Evolutionary conservation across 30 jellyfish, hydroid and myxozoan species (phyloP), one percentile per base, ranked within the genome.

Genomic region (Haliclystus octoradiatus): DNA sequence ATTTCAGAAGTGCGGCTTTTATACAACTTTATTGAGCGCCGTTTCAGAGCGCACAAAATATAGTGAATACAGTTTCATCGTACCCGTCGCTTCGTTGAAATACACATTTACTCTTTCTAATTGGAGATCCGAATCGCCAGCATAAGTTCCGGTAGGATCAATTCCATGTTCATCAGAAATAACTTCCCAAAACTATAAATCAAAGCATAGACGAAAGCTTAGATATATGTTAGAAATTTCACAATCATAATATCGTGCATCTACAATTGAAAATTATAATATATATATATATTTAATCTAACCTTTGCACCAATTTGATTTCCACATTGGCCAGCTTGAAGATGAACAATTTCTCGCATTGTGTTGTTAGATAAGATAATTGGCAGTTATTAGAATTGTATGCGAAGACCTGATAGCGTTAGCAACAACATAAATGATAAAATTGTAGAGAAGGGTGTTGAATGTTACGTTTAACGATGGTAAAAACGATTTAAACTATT

Each of bases 291-390:
- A 19, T 19, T 5, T 40, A 5, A 5, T 40, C 57, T 40, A 9
- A 91, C 99, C 95, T 91, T 91, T 49, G 99, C 95, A 62, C 99
- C 99, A 71, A 91, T 91, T 79, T 91, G 99, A 90, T 91, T 91
- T 34, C 99, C 99, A 67, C 99, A 91, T 72, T 91, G 99, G 3
- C 99, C 99, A 63, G 95, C 96, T 74, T 91, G 99, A 47, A 91
- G 76, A 83, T 91, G 99, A 49, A 91, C 99, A 32, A 91, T 91
- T 71, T 91, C 99, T 50, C 99, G 79, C 99, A 91, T 91, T 23
- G 70, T 86, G 92, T 60, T 28, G 30, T 71, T 71, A 24, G 7
- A 4, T 49, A 50, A n/a, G n/a, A n/a, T n/a, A n/a, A n/a, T n/a
- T n/a, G n/a, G n/a, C n/a, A n/a, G n/a, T n/a, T n/a, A n/a, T n/a